Base-by-base conservation (phyloP, 2,113 vertebrate species). In the Promerops cafer region DNA sequence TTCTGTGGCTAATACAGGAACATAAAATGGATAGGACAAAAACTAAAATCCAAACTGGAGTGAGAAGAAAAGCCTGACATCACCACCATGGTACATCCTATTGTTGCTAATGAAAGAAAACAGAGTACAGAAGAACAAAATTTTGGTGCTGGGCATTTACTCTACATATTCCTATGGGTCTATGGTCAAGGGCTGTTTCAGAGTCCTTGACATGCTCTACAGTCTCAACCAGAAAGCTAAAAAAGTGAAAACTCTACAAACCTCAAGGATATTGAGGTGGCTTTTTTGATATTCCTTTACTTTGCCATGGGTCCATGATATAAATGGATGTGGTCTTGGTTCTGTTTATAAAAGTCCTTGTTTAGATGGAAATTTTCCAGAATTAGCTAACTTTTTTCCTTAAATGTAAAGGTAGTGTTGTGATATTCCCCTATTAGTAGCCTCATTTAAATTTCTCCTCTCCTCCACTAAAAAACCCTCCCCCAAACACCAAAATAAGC, bases 151-250 rank as follows among this genome's bases (percentile, higher is more conserved):
- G 14, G n/a, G 3, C 7, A 31, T 49, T 87, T 70, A n/a, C 5
- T 6, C 1, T 20, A 24, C 1, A 1, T 70, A 17, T 49, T 83
- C 3, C 31, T 11, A 11, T 20, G 1, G 5, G 6, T 28, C 24
- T 89, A 72, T 24, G 7, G 4, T 71, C 18, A 18, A 61, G 22
- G 16, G 24, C 7, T 91, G 2, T 21, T 82, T 85, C 35, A 52
- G 18, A 47, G 8, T 68, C 47, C 59, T 90, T 80, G 11, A 40
- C 6, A 17, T 28, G 16, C 22, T 54, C 18, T 83, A 30, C 15
- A 54, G 33, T 60, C 49, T 39, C 20, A 84, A 57, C 6, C 31
- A 81, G 42, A 84, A 61, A 42, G 21, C n/a, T 52, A 42, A 70
- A 86, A 61, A 40, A 11, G 0, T 1, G 22, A 37, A 74, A 91